phyloP scores from a whole-genome alignment of 1,140 invertebrate species.

The Pararge aegeria region DNA sequence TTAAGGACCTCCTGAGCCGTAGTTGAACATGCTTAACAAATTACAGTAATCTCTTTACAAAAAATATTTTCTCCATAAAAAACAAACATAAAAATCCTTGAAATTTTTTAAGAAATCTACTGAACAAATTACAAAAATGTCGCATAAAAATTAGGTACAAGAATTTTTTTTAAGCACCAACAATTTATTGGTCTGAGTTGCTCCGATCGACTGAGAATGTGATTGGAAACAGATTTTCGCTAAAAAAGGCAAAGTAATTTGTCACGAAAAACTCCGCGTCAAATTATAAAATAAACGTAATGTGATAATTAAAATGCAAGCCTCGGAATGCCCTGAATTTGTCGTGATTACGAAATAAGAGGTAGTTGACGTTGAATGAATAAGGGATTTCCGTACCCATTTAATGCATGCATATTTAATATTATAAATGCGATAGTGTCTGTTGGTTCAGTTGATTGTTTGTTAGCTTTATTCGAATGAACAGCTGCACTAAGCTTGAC shows the following conservation, averaged over 20 bases:
- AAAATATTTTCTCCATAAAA: too few species aligned
- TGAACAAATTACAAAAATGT: not conserved
- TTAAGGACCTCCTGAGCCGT: too few species aligned
- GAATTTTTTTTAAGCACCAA: too few species aligned
- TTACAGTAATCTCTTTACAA: too few species aligned
- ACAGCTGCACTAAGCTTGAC: too few species aligned
- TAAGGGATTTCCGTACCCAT: constrained; percentile 8
- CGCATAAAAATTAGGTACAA: not conserved
- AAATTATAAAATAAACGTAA: constrained; percentile 31
- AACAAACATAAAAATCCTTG: too few species aligned
- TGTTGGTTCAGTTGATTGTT: too few species aligned
- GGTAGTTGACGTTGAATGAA: constrained; percentile 5
- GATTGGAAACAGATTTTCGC: constrained; percentile 13
- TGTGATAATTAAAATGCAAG: constrained; percentile 28
- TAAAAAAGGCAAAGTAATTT: constrained; percentile 23
- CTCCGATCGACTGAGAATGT: constrained; percentile 12
- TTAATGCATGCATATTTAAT: not conserved
- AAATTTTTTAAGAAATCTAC: not conserved
- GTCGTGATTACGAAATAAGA: constrained; percentile 30
- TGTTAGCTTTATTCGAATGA: too few species aligned
- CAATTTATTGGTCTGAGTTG: constrained; percentile 18
- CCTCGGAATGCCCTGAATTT: constrained; percentile 26
- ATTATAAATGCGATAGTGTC: not conserved
- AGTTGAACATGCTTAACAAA: too few species aligned
- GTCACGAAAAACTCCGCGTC: constrained; percentile 19